Evolutionary conservation across 2,888 invertebrate genomes (phyloP), one percentile per base, ranked within the genome.

Genomic region (Autographa pulchrina): DNA sequence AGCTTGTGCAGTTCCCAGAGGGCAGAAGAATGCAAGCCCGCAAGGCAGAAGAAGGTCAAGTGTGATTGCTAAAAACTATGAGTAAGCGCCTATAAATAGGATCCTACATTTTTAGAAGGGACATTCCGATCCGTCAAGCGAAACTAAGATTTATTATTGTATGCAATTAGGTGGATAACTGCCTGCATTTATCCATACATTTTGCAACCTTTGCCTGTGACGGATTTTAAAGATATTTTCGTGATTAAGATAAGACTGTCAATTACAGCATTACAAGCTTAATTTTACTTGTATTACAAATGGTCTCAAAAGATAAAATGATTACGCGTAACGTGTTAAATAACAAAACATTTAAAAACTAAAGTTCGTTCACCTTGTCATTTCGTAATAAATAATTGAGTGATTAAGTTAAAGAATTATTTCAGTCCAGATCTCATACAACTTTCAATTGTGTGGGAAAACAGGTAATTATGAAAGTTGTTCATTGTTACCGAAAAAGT

Each of bases 71-170:
- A 56, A 25, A 56, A 56, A 56, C 54, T 56, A 56, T 56, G 20
- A 54, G 20, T 54, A 18, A 54, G 20, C 54, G 13, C 18, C 25
- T 56, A 56, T 20, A 56, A 56, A 25, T 56, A 20, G 13, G 6
- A 20, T 54, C 13, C 16, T 25, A 75, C 35, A n/a, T 20, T 52
- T 77, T 77, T 77, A 75, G 75, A 75, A 75, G 66, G 72, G 79
- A 56, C 58, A 74, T 73, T 61, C 64, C 61, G 43, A 9, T 60
- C 18, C 0, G n/a, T 54, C 38, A 52, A n/a, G 3, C 62, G 9
- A 48, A 61, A 43, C 41, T 70, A 64, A 59, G 32, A 68, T 65
- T 58, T 59, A 68, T 80, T 74, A 63, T 56, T 65, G 66, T 68
- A 74, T 77, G 25, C 18, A 59, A 67, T 25, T 38, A 56, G 48